Evolutionary conservation across 2,797 vertebrate genomes (phyloP), one percentile per base, ranked within the genome.

Genomic region (Mormyrus proboscirostris): DNA sequence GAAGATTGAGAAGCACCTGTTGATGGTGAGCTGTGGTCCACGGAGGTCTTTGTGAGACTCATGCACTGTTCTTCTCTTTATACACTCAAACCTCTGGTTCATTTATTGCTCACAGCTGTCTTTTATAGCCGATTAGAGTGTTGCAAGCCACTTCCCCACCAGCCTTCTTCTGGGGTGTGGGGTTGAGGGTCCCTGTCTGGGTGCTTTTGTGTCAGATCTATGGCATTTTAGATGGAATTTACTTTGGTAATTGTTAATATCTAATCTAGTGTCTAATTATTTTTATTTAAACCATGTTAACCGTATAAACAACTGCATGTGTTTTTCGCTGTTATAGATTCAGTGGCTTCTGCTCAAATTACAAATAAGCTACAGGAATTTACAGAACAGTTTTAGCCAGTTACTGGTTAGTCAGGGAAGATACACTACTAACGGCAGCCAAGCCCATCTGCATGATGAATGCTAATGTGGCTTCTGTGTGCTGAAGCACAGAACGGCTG

Each of bases 41-140:
- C 38, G 7, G 73, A 76, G 4, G 62, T 69, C 73, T 44, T 79
- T 44, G 38, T 6, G 73, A 41, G 73, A 38, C 41, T 7, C 41
- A 16, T 44, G 73, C 41, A 44, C 47, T 51, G 1, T 84, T 51
- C 49, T 10, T 51, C 44, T 49, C 8, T 22, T 29, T 44, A 84
- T 49, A 25, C n/a, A 12, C 47, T 10, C 49, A 22, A 84, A 49
- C 47, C 19, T 84, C 82, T 29, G 82, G 47, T 12, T 95, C 93
- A 95, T 96, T 95, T 96, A 95, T 94, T 93, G 92, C 95, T 93
- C 93, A 92, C 96, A 96, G 95, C 95, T 96, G 96, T 94, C 96
- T 96, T 95, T 96, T 95, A 96, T 96, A 95, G 50, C 41, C 96
- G 91, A 7, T 41, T 92, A 93, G 93, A 92, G 92, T 86, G 44